These are phyloP conservation scores for Ichneumoninae sp. DNA, from an alignment of 2,888 invertebrate species.

Conservation along the genomic window DNA sequence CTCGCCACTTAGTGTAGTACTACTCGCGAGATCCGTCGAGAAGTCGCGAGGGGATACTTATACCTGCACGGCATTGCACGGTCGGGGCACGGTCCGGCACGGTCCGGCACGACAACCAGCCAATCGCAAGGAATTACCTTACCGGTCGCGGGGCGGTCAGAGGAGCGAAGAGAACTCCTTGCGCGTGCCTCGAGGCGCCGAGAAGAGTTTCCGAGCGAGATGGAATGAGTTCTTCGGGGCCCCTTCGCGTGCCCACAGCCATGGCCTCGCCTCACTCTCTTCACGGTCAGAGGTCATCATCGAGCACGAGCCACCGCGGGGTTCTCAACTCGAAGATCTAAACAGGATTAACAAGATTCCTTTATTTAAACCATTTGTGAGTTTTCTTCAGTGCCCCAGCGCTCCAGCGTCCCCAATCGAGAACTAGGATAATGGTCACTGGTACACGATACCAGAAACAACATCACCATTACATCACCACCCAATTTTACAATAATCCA, in stretches of 20 bases:
- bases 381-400: neutral
- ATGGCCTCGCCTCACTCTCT: slow-evolving; percentile 80
- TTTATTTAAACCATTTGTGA: neutral
- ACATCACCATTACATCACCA: neutral
- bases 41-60: slow-evolving; percentile 19
- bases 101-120: slow-evolving; percentile 75
- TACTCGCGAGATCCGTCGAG: slow-evolving; percentile 21
- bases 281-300: slow-evolving; percentile 83
- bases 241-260: slow-evolving; percentile 80
- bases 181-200: slow-evolving; percentile 82
- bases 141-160: slow-evolving; percentile 36
- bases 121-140: slow-evolving; percentile 77
- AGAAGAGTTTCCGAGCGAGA: slow-evolving; percentile 53
- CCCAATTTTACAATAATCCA: slow-evolving; percentile 40
- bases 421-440: slow-evolving; percentile 26
- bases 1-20: slow-evolving; percentile 37
- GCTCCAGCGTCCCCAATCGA: neutral
- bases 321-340: slow-evolving; percentile 77
- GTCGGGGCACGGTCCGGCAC: slow-evolving; percentile 66
- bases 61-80: slow-evolving; percentile 39
- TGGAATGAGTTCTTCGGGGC: slow-evolving; percentile 59
- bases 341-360: slow-evolving; percentile 1
- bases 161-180: slow-evolving; percentile 72
- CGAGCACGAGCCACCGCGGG: slow-evolving; percentile 83
- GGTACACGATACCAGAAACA: slow-evolving; percentile 10